Base-by-base conservation (phyloP, 2,113 vertebrate species). In the Melozone crissalis region DNA sequence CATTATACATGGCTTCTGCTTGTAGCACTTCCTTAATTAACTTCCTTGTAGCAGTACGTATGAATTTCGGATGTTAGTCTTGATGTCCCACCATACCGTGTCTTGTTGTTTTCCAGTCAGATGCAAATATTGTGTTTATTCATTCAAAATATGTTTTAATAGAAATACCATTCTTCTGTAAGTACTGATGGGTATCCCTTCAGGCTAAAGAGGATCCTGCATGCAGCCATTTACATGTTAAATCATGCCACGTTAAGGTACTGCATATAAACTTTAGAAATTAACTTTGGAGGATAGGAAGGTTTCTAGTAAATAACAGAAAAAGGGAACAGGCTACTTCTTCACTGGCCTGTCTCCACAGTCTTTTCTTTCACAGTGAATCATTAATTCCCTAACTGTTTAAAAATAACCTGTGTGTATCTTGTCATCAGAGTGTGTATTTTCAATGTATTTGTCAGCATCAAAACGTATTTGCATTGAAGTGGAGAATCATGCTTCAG, bases 1-100 rank as follows among this genome's bases (percentile, higher is more conserved):
- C 95, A 93, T 94, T 90, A 79, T 69, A 92, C 83, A 87, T 90
- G 84, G 92, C 93, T 96, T 96, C 82, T 0, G 80, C 88, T 96
- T 93, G 37, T 88, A 86, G 44, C 4, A 33, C 79, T 94, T 80
- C 57, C 30, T 74, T 74, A 71, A 69, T 37, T 87, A 85, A 33
- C 78, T 80, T 86, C 30, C 57, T 77, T 61, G 65, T 88, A 89
- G 80, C 65, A 73, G 28, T 84, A 27, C 33, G 3, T 73, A 33
- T 10, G 37, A 83, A 77, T 85, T 84, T 80, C 46, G 66, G 61
- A 52, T 44, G 82, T 95, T 96, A 88, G 73, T 91, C 73, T 74
- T 80, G 31, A 35, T 72, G 73, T 96, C 44, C 22, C 65, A 61
- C 86, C 61, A 5, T 75, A 61, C 67, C 17, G 47, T 93, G 76